Conservation (phyloP, 2,888 invertebrate species). For the Sepioteuthis lessoniana region DNA sequence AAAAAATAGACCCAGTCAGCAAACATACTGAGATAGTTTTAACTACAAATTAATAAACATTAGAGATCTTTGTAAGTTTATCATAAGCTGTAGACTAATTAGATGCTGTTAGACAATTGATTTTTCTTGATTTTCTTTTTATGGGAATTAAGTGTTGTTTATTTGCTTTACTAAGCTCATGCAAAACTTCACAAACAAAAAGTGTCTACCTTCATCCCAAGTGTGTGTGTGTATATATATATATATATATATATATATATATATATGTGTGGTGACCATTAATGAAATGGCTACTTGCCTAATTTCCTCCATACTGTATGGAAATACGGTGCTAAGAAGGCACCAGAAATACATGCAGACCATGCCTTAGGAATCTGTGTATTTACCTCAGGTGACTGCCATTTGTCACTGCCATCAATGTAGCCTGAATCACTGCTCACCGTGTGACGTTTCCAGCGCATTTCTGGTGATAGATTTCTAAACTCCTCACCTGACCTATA, state of each 20-base stretch:
- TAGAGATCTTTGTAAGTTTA: background rate
- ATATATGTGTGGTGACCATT: background rate
- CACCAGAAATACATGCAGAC: slow-evolving; percentile 40
- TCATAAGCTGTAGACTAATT: background rate
- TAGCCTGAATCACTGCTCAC: slow-evolving; percentile 87
- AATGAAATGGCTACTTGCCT: background rate
- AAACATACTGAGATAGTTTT: background rate
- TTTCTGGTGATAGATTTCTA: slow-evolving; percentile 67
- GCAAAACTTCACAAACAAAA: background rate
- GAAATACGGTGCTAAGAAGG: background rate
- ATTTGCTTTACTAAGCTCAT: background rate
- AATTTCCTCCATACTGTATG: background rate
- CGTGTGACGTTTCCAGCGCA: slow-evolving; percentile 82
- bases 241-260: no score
- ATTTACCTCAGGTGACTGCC: slow-evolving; percentile 72
- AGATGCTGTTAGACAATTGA: background rate
- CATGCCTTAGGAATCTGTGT: background rate
- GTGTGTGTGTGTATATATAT: background rate
- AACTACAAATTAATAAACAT: no score
- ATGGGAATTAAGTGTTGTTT: background rate
- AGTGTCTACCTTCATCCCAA: background rate
- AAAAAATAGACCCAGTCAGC: background rate
- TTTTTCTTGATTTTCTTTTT: background rate
- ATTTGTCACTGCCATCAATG: slow-evolving; percentile 81
- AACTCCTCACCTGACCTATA: slow-evolving; percentile 70